Conservation (phyloP, 2,797 vertebrate genomes). For the Anguilla obscura region DNA sequence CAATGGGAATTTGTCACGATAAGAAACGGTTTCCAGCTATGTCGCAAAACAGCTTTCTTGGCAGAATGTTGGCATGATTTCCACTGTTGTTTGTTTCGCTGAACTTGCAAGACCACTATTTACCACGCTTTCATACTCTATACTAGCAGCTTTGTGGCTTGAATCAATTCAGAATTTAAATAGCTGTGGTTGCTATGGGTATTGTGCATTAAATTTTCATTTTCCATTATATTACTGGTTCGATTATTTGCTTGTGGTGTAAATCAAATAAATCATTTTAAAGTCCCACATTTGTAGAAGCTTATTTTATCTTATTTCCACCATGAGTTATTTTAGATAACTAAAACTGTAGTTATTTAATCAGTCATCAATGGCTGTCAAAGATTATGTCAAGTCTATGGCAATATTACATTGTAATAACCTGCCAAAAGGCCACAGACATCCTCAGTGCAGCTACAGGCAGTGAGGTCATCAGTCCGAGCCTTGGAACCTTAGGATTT, state of each 20-base stretch:
- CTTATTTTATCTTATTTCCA: not conserved
- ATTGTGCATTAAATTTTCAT: not conserved
- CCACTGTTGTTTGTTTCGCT: no score
- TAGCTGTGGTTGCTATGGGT: no score
- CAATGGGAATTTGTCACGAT: no score
- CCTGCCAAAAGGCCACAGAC: slow-evolving; percentile 40
- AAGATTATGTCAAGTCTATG: slow-evolving; percentile 21
- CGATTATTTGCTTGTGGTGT: not conserved
- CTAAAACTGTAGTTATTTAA: not conserved
- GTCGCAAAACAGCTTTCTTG: no score
- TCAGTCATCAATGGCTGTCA: not conserved
- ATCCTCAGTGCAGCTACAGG: slow-evolving; percentile 41
- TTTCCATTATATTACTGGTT: not conserved
- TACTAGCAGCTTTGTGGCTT: no score
- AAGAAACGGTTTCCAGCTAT: no score
- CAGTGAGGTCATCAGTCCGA: slow-evolving; percentile 55
- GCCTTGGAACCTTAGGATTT: slow-evolving; percentile 37
- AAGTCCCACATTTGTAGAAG: not conserved
- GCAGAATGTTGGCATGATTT: no score
- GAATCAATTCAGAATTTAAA: no score
- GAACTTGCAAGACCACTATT: no score
- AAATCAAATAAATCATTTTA: not conserved
- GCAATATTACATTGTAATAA: slow-evolving; percentile 40
- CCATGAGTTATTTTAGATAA: not conserved
- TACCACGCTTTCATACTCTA: no score